Base-by-base conservation (phyloP, 2,113 vertebrate species). In the Microcebus ravelobensis region DNA sequence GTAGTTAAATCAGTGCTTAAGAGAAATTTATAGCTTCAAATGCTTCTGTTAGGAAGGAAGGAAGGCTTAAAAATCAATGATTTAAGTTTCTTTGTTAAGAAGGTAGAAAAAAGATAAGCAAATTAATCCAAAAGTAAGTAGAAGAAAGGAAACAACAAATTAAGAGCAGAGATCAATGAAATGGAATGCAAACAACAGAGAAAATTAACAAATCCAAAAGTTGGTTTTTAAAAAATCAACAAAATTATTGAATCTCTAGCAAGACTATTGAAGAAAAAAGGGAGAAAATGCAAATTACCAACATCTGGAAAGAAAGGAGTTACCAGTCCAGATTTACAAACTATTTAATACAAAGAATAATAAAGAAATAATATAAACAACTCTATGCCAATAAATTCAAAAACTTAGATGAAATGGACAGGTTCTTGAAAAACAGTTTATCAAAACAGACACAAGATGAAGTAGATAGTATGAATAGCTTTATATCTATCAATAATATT, bases 231-330 rank as follows among this genome's bases (percentile, higher is more conserved):
- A 92, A 83, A 83, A 71, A 9, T 34, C 31, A 87, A 63, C 10
- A 77, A 84, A 91, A 88, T 90, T 70, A 65, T 90, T 91, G 70
- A 52, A 79, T 86, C 3, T 92, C 74, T 80, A 36, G 11, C 25
- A 92, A 94, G 14, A 14, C 3, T 83, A 3, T 79, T 95, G 20
- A 90, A 94, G 48, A 83, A 80, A 79, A 90, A 73, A 91, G 36
- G 74, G 34, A 92, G 29, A 42, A 88, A 94, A 87, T 87, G 34
- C 12, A 92, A 83, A 81, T 80, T 84, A 65, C 23, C 42, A 94
- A 29, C 34, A 91, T 83, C 27, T 68, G 20, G 36, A 84, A 80
- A 42, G 39, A 90, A 80, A 94, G 8, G 3, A 8, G 4, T 52
- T 94, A 70, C 86, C 34, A 68, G 34, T 91, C 21, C 14, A 63